Conservation (phyloP, 2,797 vertebrate species). For the Poecilia wingei region DNA sequence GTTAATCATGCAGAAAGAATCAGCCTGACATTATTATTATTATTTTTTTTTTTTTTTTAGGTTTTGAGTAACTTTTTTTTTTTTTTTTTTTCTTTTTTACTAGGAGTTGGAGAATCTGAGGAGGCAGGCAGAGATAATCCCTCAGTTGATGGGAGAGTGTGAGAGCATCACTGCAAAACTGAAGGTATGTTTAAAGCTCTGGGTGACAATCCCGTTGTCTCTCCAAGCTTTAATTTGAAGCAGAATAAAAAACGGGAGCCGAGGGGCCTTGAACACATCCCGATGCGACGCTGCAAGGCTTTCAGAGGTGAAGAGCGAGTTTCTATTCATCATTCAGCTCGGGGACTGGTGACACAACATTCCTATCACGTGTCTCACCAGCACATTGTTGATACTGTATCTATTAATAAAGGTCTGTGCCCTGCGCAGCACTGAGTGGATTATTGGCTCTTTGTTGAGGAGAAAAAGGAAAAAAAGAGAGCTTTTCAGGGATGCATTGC, state of each 20-base stretch:
- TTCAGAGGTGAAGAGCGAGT: slow-evolving; percentile 40
- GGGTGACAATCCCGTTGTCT: slow-evolving; percentile 5
- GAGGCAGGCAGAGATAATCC: slow-evolving; percentile 95
- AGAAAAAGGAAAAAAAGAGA: slow-evolving; percentile 21
- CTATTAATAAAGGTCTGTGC: slow-evolving; percentile 49
- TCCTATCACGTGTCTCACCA: slow-evolving; percentile 43
- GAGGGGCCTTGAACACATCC: slow-evolving; percentile 14
- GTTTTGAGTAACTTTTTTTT: slow-evolving; percentile 4
- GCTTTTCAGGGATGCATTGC: slow-evolving; percentile 27
- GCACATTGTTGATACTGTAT: slow-evolving; percentile 37
- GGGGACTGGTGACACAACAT: slow-evolving; percentile 52
- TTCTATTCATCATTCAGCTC: slow-evolving; percentile 45
- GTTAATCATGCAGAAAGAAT: not conserved
- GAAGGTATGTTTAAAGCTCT: slow-evolving; percentile 81
- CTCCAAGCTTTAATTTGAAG: slow-evolving; percentile 10
- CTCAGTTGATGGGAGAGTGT: slow-evolving; percentile 94
- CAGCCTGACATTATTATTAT: not conserved
- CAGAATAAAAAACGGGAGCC: slow-evolving; percentile 19
- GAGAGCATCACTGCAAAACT: slow-evolving; percentile 89
- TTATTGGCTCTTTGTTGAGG: slow-evolving; percentile 42
- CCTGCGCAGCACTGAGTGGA: slow-evolving; percentile 16
- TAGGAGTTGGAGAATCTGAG: slow-evolving; percentile 95
- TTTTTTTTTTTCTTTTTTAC: not conserved
- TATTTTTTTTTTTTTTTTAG: not conserved
- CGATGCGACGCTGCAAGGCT: slow-evolving; percentile 29